Percentiles rank a stretch among this genome's conserved stretches.
Conservation (phyloP, 2,888 invertebrate genomes). For the Meta bourneti region DNA sequence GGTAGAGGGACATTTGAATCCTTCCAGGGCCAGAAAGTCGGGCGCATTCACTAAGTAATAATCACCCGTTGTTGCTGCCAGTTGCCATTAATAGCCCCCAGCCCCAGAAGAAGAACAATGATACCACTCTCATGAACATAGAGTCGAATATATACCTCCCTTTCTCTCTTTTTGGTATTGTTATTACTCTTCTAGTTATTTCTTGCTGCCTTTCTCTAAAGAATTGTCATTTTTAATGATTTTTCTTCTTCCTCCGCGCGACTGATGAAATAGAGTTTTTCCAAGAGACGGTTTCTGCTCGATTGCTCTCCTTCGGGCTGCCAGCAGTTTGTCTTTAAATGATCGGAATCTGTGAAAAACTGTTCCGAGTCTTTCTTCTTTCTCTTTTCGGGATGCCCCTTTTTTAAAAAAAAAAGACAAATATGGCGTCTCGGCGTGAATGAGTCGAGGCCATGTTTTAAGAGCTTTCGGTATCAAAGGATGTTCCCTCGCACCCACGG, state of each 20-base stretch:
- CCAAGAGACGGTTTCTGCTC: slow-evolving; percentile 52
- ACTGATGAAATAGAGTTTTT: slow-evolving; percentile 66
- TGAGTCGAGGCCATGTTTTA: not conserved
- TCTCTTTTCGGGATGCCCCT: too few relatives aligned
- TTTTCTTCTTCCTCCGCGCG: slow-evolving; percentile 35
- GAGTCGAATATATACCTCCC: slow-evolving; percentile 65
- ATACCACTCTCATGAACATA: slow-evolving; percentile 53
- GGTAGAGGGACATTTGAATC: slow-evolving; percentile 59
- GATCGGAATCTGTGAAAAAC: slow-evolving; percentile 63
- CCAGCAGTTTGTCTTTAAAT: slow-evolving; percentile 65
- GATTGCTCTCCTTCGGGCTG: slow-evolving; percentile 45
- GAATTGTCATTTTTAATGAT: slow-evolving; percentile 75
- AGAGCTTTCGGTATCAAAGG: slow-evolving; percentile 9
- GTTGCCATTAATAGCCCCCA: slow-evolving; percentile 74
- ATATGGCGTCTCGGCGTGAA: slow-evolving; percentile 59
- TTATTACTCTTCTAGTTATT: not conserved
- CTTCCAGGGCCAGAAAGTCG: slow-evolving; percentile 43
- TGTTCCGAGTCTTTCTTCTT: slow-evolving; percentile 16
- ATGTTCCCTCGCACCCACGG: not conserved
- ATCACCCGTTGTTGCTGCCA: slow-evolving; percentile 74
- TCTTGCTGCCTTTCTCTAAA: slow-evolving; percentile 38
- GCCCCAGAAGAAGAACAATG: slow-evolving; percentile 59
- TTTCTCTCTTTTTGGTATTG: slow-evolving; percentile 38
- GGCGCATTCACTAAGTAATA: slow-evolving; percentile 72
- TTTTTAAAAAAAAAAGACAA: slow-evolving; percentile 27